Percentiles rank a stretch among this genome's conserved stretches.
Conservation (phyloP, 1,140 invertebrate species). For the Drosophila mauritiana region DNA sequence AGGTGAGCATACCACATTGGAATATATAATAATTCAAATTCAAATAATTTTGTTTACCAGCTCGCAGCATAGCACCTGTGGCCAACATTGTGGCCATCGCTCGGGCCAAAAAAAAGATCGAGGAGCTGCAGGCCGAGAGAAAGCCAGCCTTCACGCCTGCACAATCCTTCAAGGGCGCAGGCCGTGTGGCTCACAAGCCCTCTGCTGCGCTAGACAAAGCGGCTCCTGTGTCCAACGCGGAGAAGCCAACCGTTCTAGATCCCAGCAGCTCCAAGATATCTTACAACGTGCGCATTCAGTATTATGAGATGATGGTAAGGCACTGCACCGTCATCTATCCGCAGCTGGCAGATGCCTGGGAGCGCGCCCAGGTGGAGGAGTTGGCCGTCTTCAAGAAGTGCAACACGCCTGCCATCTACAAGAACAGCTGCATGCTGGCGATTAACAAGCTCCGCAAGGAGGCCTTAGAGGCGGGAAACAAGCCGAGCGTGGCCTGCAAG, state of each 20-base stretch:
- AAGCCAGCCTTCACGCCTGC: conserved; percentile 86
- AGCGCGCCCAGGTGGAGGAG: conserved; percentile 91
- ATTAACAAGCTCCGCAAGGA: conserved; percentile 91
- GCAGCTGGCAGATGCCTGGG: conserved; percentile 89
- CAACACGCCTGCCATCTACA: conserved; percentile 91
- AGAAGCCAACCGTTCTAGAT: conserved; percentile 88
- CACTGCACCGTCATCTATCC: conserved; percentile 93
- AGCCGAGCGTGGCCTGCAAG: conserved; percentile 66
- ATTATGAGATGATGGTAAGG: conserved; percentile 94
- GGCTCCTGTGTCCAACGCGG: conserved; percentile 31
- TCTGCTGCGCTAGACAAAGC: conserved; percentile 57
- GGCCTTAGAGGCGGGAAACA: conserved; percentile 85
- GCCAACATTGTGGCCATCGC: conserved; percentile 87
- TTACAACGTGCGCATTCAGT: conserved; percentile 92
- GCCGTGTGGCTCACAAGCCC: conserved; percentile 88
- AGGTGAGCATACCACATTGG: conserved; percentile 22
- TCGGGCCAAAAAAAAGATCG: conserved; percentile 86
- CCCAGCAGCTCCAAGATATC: conserved; percentile 92
- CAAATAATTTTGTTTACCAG: conserved; percentile 19
- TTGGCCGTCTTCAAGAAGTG: conserved; percentile 91
- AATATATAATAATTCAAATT: not conserved
- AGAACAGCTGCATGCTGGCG: conserved; percentile 92
- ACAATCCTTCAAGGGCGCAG: conserved; percentile 89
- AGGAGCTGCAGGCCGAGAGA: conserved; percentile 84
- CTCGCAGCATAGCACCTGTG: conserved; percentile 87